A percentile compares a stretch with the other conserved stretches of the same genome.
phyloP scores from a whole-genome alignment of 92 coral and sea anemone species.

The Plumapathes pennacea region DNA sequence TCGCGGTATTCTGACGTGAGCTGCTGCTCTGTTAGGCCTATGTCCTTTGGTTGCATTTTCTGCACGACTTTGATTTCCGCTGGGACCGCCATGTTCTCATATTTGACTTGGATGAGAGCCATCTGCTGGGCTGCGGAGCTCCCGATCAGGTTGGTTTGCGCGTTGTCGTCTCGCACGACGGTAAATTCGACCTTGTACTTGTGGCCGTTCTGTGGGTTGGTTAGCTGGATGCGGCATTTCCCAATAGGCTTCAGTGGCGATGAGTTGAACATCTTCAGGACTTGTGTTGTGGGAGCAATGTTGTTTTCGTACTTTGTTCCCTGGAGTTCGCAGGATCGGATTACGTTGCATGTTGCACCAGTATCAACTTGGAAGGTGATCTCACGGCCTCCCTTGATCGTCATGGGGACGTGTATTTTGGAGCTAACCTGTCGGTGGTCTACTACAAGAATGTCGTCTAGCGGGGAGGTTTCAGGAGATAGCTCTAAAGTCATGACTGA shows the following conservation, averaged over 20 bases:
- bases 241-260: slow-evolving; percentile 26
- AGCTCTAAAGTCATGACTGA: slow-evolving; percentile 6
- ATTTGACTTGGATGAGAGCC: slow-evolving; percentile 20
- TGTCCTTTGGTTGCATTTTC: not conserved
- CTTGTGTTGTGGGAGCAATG: slow-evolving; percentile 10
- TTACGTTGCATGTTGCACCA: slow-evolving; percentile 21
- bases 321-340: slow-evolving; percentile 5
- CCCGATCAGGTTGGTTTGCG: slow-evolving; percentile 9
- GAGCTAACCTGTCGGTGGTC: slow-evolving; percentile 2
- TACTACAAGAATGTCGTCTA: not conserved
- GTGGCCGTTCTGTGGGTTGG: slow-evolving; percentile 6
- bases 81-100: not conserved
- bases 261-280: slow-evolving; percentile 32
- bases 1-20: slow-evolving; percentile 9
- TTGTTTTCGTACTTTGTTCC: slow-evolving; percentile 12
- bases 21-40: slow-evolving; percentile 5
- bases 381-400: slow-evolving; percentile 19
- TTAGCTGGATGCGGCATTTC: slow-evolving; percentile 25
- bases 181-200: slow-evolving; percentile 19
- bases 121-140: slow-evolving; percentile 24
- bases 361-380: slow-evolving; percentile 31
- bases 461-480: slow-evolving; percentile 13
- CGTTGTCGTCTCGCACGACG: slow-evolving; percentile 2
- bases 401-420: slow-evolving; percentile 7
- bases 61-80: not conserved